Base-by-base conservation (phyloP, 2,888 invertebrate genomes). In the Agrypnus murinus region DNA sequence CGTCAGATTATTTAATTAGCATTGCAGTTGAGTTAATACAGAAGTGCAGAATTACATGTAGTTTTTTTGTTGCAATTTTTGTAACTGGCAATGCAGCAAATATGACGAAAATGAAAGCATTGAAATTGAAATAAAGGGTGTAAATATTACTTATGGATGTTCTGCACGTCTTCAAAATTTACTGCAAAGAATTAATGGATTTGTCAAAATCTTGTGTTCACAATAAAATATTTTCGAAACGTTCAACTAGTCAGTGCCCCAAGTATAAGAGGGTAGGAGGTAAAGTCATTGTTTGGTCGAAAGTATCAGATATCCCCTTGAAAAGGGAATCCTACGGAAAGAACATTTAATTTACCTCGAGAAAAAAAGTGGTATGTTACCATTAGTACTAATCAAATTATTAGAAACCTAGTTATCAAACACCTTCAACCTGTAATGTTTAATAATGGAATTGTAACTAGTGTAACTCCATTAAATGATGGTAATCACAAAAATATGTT, bases 221-320 rank as follows among this genome's bases (percentile, higher is more conserved):
- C 73, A 12, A 32, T 72, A 8, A 72, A 72, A 59, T 72, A 72
- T 38, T 72, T 70, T 32, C 36, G 67, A 17, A 70, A 69, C 46
- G 70, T 66, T 15, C 66, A 66, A 67, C 14, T 67, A 19, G 66
- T 67, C 40, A n/a, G n/a, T n/a, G n/a, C n/a, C n/a, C n/a, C n/a
- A n/a, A n/a, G n/a, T n/a, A n/a, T n/a, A n/a, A n/a, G n/a, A n/a
- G n/a, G n/a, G n/a, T n/a, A n/a, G n/a, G n/a, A n/a, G n/a, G n/a
- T n/a, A n/a, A n/a, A n/a, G n/a, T n/a, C n/a, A n/a, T n/a, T n/a
- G n/a, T n/a, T n/a, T n/a, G n/a, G n/a, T n/a, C n/a, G n/a, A n/a
- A n/a, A n/a, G n/a, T n/a, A n/a, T n/a, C n/a, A n/a, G n/a, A n/a
- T n/a, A n/a, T n/a, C n/a, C n/a, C n/a, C n/a, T n/a, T n/a, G n/a